Evolutionary conservation across 2,113 vertebrate species (phyloP), one percentile per base, ranked within the genome.

Genomic region (Tragelaphus imberbis): DNA sequence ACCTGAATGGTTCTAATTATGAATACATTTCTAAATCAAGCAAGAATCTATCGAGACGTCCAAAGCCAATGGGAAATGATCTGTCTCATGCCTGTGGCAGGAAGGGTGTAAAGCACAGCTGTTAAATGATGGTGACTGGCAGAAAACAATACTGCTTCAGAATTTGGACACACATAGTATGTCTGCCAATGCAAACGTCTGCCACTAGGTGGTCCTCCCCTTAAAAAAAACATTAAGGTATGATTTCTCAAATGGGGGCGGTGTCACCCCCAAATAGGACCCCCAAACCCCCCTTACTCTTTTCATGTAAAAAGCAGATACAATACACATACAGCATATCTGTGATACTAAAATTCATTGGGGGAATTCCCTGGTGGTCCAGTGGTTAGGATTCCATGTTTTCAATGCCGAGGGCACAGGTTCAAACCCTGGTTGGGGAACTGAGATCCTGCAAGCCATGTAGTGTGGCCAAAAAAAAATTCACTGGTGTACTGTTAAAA

Each of bases 271-370:
- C 17, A 90, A 23, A 16, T 9, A 19, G 44, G 47, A 63, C n/a
- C 28, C 4, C 33, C 33, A 77, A 55, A 40, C 25, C 40, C 12
- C 3, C 15, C 44, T 49, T 55, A 63, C 13, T 84, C 27, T 68
- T 51, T 88, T 51, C 16, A 79, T 65, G 15, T 90, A 80, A n/a
- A 85, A 94, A 94, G 59, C 85, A 93, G 63, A 81, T 68, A 92
- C 16, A 84, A 58, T 63, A 92, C 15, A 88, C 82, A 68, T 33
- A 53, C 49, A 95, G 40, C 49, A 2, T 80, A 92, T 86, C 51
- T 92, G 53, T 85, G 90, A 25, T 92, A 91, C 86, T 98, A 93
- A 93, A 95, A 93, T 93, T 96, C 89, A 94, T 44, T 86, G 61
- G 59, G 63, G 10, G 10, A 33, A 81, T 81, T 81, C 49, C 30